These are phyloP conservation scores for Pinctada fucata DNA, from an alignment of 2,888 invertebrate genomes.

Conservation along the genomic window DNA sequence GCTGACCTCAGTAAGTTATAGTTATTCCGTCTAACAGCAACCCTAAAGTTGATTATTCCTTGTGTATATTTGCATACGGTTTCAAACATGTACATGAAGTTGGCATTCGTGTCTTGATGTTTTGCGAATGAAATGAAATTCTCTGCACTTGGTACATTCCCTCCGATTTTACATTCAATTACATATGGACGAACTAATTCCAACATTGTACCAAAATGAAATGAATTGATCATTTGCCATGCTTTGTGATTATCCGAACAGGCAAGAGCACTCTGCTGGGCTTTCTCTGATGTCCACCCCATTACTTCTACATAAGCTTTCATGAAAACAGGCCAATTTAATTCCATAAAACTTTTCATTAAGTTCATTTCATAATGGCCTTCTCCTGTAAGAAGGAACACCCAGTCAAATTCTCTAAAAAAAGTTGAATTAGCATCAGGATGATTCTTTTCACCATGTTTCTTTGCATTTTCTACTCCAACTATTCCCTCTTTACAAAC, in stretches of 20 bases:
- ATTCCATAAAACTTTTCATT: slow-evolving; percentile 31
- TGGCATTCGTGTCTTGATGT: neutral
- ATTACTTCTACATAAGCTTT: slow-evolving; percentile 20
- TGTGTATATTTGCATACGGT: slow-evolving; percentile 23
- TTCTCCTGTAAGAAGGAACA: slow-evolving; percentile 18
- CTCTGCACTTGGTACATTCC: neutral
- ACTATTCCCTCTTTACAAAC: slow-evolving; percentile 17
- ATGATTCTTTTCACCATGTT: slow-evolving; percentile 6
- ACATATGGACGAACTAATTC: slow-evolving; percentile 26
- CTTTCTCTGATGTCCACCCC: slow-evolving; percentile 32
- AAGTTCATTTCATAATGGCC: slow-evolving; percentile 37
- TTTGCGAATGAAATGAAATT: slow-evolving; percentile 18
- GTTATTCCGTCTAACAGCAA: slow-evolving; percentile 28
- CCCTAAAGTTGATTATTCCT: slow-evolving; percentile 29
- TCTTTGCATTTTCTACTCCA: slow-evolving; percentile 12
- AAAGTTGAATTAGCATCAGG: neutral
- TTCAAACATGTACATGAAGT: slow-evolving; percentile 23
- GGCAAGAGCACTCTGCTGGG: slow-evolving; percentile 10
- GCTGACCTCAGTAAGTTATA: slow-evolving; percentile 6
- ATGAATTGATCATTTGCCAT: slow-evolving; percentile 25
- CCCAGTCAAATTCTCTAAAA: slow-evolving; percentile 27
- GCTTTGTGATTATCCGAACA: slow-evolving; percentile 37
- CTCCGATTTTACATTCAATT: neutral
- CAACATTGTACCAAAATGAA: slow-evolving; percentile 24
- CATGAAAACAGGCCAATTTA: slow-evolving; percentile 36